Percentiles rank a stretch among this genome's conserved stretches.
Evolutionary conservation across 2,113 vertebrate genomes (phyloP).

Genomic region (Sphyrna mokarran): DNA sequence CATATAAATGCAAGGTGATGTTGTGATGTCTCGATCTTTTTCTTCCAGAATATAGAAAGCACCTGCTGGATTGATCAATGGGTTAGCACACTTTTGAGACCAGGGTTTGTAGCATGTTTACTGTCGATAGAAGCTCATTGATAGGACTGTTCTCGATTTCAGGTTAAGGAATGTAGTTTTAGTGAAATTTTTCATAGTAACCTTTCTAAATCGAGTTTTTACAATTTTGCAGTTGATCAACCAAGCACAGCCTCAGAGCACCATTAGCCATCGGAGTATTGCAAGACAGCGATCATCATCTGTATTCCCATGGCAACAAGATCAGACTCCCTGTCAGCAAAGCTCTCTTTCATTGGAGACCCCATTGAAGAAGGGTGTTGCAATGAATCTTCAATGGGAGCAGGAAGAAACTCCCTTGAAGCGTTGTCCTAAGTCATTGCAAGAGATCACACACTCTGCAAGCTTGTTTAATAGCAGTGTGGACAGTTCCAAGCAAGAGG

Average conservation of each 20-base stretch:
- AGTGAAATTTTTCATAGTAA: neutral
- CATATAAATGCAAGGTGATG: neutral
- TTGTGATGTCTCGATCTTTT: neutral
- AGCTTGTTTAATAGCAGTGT: conserved; percentile 47
- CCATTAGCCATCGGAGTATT: conserved; percentile 72
- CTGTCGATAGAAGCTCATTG: neutral
- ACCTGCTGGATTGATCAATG: neutral
- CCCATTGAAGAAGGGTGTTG: conserved; percentile 58
- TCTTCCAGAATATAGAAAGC: neutral
- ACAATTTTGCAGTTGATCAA: conserved; percentile 54
- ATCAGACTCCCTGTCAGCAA: conserved; percentile 54
- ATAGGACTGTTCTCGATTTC: neutral
- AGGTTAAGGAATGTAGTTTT: neutral
- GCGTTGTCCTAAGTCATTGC: conserved; percentile 41
- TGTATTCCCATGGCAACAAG: conserved; percentile 84
- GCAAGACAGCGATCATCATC: conserved; percentile 76
- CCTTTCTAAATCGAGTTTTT: conserved; percentile 38
- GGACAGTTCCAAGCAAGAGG: conserved; percentile 50
- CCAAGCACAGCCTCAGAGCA: conserved; percentile 51
- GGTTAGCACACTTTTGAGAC: neutral
- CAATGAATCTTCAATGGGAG: conserved; percentile 52
- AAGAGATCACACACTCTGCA: conserved; percentile 39
- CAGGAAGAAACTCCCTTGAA: conserved; percentile 61
- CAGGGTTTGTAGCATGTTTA: neutral
- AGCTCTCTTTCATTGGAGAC: conserved; percentile 59